A percentile compares a stretch with the other conserved stretches of the same genome.
Conservation (phyloP, 2,888 invertebrate species). For the Uloborus plumipes region DNA sequence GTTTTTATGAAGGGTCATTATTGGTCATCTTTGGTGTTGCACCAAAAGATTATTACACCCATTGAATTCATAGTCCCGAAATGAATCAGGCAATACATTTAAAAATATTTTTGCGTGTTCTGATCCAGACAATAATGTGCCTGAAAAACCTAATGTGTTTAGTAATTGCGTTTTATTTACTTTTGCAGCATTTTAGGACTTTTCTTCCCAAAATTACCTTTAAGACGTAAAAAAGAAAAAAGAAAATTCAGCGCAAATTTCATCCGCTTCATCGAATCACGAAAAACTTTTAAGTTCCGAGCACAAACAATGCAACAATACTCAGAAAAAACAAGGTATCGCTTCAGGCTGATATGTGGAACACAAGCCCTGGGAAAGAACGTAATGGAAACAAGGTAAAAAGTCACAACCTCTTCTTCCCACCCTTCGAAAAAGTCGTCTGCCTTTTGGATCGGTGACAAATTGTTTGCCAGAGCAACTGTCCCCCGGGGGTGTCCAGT, state of each 20-base stretch:
- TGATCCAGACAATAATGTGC: too few species aligned
- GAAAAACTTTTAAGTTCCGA: neutral
- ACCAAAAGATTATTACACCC: too few species aligned
- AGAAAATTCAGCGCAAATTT: neutral
- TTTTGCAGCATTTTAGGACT: too few species aligned
- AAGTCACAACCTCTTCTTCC: constrained; percentile 2
- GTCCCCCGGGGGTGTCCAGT: constrained; percentile 47
- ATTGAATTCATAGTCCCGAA: too few species aligned
- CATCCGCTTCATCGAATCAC: neutral
- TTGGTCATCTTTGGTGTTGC: too few species aligned
- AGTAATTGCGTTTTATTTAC: too few species aligned
- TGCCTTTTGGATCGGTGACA: constrained; percentile 52
- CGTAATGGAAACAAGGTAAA: constrained; percentile 28
- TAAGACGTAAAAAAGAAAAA: too few species aligned
- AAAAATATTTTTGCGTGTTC: too few species aligned
- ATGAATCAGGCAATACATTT: too few species aligned
- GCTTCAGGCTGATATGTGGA: constrained; percentile 13
- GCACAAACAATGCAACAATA: constrained; percentile 1
- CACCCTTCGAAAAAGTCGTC: constrained; percentile 26
- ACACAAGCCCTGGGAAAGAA: constrained; percentile 1
- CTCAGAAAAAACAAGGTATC: constrained; percentile 15
- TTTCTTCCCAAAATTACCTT: too few species aligned
- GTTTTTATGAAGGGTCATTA: too few species aligned
- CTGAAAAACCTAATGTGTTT: too few species aligned
- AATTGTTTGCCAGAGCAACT: constrained; percentile 54